A percentile compares a stretch with the other conserved stretches of the same genome.
These are phyloP conservation scores for Crocuta crocuta DNA, from an alignment of 2,113 vertebrate species.

Conservation along the genomic window DNA sequence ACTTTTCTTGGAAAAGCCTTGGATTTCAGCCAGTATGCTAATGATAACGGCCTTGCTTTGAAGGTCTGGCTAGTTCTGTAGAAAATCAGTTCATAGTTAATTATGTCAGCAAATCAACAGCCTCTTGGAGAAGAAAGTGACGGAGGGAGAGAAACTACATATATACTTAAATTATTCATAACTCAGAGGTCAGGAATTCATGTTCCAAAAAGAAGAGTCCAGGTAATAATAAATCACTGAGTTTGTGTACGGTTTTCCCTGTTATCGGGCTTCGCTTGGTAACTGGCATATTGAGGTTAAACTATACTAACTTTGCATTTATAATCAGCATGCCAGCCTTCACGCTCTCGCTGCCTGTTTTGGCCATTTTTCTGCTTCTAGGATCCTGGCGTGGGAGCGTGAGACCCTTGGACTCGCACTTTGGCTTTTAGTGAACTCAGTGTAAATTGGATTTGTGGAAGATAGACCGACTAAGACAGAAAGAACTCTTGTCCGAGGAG, in stretches of 20 bases:
- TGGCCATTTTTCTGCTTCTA: background rate
- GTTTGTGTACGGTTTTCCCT: background rate
- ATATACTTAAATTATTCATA: constrained; percentile 49
- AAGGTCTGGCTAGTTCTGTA: constrained; percentile 49
- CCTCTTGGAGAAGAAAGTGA: constrained; percentile 29
- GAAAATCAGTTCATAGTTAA: constrained; percentile 63
- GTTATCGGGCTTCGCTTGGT: background rate
- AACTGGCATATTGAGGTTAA: background rate
- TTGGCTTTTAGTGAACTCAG: background rate
- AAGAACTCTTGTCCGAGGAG: background rate
- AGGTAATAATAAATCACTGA: background rate
- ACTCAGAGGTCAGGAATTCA: constrained; percentile 27
- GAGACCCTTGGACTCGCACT: background rate
- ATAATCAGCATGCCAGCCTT: background rate
- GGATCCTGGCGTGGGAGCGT: background rate
- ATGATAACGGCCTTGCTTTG: constrained; percentile 77
- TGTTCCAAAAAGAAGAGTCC: background rate
- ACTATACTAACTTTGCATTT: background rate
- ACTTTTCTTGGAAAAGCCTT: constrained; percentile 85
- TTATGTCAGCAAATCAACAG: constrained; percentile 68
- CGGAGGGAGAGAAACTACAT: background rate
- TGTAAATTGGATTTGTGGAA: background rate
- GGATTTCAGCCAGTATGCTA: constrained; percentile 85
- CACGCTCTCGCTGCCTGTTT: background rate
- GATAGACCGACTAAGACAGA: background rate